phyloP scores from a whole-genome alignment of 2,113 vertebrate species.

The Callithrix jacchus region DNA sequence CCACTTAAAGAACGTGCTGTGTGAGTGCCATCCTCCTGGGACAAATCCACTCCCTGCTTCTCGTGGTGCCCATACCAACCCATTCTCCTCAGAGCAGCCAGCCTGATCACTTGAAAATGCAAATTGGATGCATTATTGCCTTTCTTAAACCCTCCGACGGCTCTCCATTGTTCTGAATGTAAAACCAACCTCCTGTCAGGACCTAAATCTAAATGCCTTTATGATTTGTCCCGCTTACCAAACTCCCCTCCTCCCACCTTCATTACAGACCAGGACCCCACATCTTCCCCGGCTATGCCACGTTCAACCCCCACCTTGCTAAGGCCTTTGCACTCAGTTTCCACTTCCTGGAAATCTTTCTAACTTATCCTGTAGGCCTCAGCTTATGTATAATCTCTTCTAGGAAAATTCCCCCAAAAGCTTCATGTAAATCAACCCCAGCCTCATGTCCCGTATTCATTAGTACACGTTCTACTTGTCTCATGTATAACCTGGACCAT shows the following conservation, averaged over 20 bases:
- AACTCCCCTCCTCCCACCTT: not conserved
- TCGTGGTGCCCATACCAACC: not conserved
- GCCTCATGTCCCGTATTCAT: not conserved
- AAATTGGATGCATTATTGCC: not conserved
- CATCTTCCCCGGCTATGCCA: rapidly evolving
- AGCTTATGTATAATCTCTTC: not conserved
- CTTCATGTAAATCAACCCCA: not conserved
- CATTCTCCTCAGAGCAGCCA: not conserved
- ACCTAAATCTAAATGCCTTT: not conserved
- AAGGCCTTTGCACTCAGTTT: not conserved
- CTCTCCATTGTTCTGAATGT: not conserved
- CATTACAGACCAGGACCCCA: too few relatives aligned
- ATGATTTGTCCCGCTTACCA: not conserved
- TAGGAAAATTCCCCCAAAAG: not conserved
- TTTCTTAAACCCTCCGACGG: not conserved
- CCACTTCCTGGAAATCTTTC: not conserved
- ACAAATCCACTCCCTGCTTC: not conserved
- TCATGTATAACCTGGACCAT: not conserved
- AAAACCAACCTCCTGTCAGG: not conserved
- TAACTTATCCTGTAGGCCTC: not conserved
- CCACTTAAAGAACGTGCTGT: not conserved
- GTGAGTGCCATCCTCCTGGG: rapidly evolving
- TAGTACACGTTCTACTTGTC: not conserved
- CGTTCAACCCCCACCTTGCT: not conserved
- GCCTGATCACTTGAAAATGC: not conserved